Conservation (phyloP, 2,113 vertebrate species). For the Phyllostomus discolor region DNA sequence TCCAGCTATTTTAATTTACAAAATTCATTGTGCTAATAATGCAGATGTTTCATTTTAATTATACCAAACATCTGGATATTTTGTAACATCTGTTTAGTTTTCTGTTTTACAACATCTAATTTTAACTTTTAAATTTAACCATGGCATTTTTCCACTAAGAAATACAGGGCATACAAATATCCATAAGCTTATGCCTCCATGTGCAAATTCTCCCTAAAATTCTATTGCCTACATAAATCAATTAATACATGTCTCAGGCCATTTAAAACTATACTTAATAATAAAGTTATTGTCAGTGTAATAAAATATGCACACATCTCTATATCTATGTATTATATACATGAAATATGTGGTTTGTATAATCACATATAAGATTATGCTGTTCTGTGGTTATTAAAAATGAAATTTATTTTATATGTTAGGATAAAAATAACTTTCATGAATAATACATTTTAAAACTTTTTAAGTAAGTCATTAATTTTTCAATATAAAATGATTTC, state of each 20-base stretch:
- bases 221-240: background rate
- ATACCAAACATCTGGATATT: background rate
- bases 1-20: background rate
- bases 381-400: background rate
- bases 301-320: background rate
- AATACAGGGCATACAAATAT: background rate
- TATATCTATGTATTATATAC: background rate
- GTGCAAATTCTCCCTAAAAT: background rate
- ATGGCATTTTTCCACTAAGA: background rate
- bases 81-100: background rate
- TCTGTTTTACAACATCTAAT: background rate
- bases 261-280: background rate
- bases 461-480: background rate
- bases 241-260: background rate
- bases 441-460: background rate
- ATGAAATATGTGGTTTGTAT: background rate
- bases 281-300: background rate
- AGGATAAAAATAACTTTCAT: background rate
- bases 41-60: slow-evolving; percentile 12
- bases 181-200: background rate
- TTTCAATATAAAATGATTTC: background rate
- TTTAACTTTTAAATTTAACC: background rate
- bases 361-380: background rate
- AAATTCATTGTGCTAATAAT: background rate
- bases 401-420: background rate